Percentiles rank a stretch among this genome's conserved stretches.
Conservation (phyloP, 1,140 invertebrate species). For the Leptestheria dahalacensis region DNA sequence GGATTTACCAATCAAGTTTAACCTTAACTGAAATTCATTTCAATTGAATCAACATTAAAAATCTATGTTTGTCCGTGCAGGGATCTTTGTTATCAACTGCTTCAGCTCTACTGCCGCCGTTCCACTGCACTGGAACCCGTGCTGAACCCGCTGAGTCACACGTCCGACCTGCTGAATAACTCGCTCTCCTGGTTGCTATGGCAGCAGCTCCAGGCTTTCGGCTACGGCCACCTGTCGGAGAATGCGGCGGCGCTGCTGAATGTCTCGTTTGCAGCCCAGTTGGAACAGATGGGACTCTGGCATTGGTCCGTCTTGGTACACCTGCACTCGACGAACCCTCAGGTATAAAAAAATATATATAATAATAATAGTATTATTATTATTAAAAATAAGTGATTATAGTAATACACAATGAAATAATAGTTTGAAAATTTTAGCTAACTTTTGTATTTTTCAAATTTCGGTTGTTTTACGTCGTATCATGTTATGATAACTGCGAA, state of each 20-base stretch:
- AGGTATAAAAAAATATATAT: too few relatives aligned
- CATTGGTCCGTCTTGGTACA: constrained; percentile 77
- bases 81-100: constrained; percentile 69
- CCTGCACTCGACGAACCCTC: constrained; percentile 60
- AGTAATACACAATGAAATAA: too few relatives aligned
- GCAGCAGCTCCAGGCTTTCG: constrained; percentile 49
- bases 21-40: background rate
- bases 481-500: too few relatives aligned
- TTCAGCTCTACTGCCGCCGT: constrained; percentile 53
- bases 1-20: constrained; percentile 4
- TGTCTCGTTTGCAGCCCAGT: constrained; percentile 59
- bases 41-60: background rate
- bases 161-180: constrained; percentile 65
- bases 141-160: constrained; percentile 58
- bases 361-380: too few relatives aligned
- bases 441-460: too few relatives aligned
- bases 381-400: too few relatives aligned
- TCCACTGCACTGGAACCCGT: constrained; percentile 46
- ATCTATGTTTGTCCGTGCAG: constrained; percentile 24
- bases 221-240: constrained; percentile 49
- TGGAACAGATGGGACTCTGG: constrained; percentile 69
- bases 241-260: constrained; percentile 41
- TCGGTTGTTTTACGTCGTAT: too few relatives aligned
- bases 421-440: too few relatives aligned
- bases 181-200: constrained; percentile 35